Evolutionary conservation across 1,140 invertebrate genomes (phyloP).

Genomic region (Bathynomus jamesi): DNA sequence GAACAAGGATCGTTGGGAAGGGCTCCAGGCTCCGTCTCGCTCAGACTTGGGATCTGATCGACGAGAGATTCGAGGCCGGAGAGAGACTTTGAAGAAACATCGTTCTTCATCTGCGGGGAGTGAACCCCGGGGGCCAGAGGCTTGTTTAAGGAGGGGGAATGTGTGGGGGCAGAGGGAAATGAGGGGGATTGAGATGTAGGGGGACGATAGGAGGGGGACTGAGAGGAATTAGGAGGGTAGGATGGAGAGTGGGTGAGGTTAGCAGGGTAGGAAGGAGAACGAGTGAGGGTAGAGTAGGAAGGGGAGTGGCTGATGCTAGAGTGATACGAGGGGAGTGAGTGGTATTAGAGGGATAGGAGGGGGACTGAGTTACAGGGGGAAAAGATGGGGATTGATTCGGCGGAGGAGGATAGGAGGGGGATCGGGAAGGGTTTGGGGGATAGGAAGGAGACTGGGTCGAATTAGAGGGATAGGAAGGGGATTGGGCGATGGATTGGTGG

Average conservation of each 20-base stretch:
- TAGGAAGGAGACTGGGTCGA: conserved; percentile 79
- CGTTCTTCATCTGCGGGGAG: conserved; percentile 41
- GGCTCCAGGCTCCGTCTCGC: conserved; percentile 52
- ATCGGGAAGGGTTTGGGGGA: conserved; percentile 40
- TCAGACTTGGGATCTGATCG: conserved; percentile 81
- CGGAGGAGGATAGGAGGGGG: conserved; percentile 8
- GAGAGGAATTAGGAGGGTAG: conserved; percentile 6
- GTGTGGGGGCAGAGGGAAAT: conserved; percentile 4
- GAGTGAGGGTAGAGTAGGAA: conserved; percentile 1
- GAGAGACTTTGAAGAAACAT: conserved; percentile 76
- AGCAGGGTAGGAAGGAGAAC: conserved; percentile 1
- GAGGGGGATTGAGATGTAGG: conserved; percentile 4
- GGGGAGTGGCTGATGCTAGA: conserved; percentile 1
- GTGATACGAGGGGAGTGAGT: conserved; percentile 17
- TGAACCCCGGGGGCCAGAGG: conserved; percentile 20
- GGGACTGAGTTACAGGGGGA: conserved; percentile 1
- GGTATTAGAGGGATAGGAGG: conserved; percentile 21
- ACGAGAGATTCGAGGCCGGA: conserved; percentile 79
- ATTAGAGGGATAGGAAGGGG: conserved; percentile 75
- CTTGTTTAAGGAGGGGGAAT: conserved; percentile 25
- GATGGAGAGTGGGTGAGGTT: conserved; percentile 13
- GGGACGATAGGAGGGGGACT: conserved; percentile 5
- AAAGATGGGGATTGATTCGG: conserved; percentile 2
- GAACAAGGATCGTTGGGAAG: conserved; percentile 17
- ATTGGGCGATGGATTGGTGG: conserved; percentile 48